Conservation (phyloP, 2,113 vertebrate species). For the Neodontobutis hainanensis region DNA sequence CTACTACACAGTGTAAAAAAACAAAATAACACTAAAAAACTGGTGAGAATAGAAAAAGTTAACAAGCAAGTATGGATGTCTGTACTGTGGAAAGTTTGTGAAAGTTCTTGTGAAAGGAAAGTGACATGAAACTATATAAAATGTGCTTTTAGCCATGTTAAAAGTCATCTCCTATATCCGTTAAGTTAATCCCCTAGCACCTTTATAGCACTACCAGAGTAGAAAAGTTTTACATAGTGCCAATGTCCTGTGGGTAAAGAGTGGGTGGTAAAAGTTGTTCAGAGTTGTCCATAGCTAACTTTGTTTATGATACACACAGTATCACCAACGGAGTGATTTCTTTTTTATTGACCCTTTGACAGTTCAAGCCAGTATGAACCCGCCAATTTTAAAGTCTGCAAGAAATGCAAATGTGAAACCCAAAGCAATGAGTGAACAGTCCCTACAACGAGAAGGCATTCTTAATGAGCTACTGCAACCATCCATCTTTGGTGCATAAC, state of each 20-base stretch:
- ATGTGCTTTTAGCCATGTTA: constrained; percentile 8
- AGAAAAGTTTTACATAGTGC: neutral
- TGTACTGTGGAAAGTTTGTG: neutral
- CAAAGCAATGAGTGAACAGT: constrained; percentile 23
- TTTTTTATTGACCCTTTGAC: constrained; percentile 15
- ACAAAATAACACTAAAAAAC: too few species aligned
- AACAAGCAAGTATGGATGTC: too few species aligned
- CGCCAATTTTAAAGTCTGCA: constrained; percentile 9
- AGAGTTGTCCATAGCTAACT: constrained; percentile 8
- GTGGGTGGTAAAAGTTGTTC: constrained; percentile 21
- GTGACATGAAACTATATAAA: neutral
- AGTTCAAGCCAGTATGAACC: neutral
- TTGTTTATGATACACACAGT: constrained; percentile 9
- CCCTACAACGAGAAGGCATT: constrained; percentile 24
- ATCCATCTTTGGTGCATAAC: constrained; percentile 33
- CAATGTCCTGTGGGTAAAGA: constrained; percentile 17
- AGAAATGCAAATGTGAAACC: constrained; percentile 11
- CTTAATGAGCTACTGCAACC: constrained; percentile 42
- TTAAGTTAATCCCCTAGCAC: constrained; percentile 4
- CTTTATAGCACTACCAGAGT: neutral
- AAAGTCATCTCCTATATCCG: constrained; percentile 8
- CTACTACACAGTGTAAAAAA: too few species aligned
- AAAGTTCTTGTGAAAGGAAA: neutral
- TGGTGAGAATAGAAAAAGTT: neutral
- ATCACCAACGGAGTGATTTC: constrained; percentile 12